phyloP scores from a whole-genome alignment of 53 echinoderm and acorn worm genomes.

The Holothuria leucospilota region DNA sequence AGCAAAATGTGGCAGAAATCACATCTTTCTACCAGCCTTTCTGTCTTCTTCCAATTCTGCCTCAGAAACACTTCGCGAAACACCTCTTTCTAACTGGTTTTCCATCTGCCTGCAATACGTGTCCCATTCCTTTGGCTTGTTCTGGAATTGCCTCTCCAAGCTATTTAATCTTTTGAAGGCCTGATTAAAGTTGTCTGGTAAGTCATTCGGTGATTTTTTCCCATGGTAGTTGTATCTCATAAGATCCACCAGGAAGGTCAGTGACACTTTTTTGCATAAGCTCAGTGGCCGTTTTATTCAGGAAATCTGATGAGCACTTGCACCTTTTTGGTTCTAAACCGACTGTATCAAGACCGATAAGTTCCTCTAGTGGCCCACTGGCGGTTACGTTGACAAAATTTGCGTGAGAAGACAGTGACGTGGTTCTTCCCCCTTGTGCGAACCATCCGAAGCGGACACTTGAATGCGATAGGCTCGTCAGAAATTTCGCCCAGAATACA shows the following conservation, averaged over 20 bases:
- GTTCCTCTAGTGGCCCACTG: slow-evolving; percentile 73
- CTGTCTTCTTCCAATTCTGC: slow-evolving; percentile 57
- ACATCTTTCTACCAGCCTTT: slow-evolving; percentile 39
- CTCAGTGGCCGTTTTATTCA: slow-evolving; percentile 54
- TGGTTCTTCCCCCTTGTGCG: too few species aligned
- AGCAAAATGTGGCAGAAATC: slow-evolving; percentile 79
- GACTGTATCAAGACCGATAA: slow-evolving; percentile 73
- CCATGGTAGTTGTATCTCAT: slow-evolving; percentile 76
- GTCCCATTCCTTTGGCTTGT: too few species aligned
- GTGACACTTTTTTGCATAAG: slow-evolving; percentile 71
- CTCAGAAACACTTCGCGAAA: slow-evolving; percentile 37
- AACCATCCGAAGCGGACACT: slow-evolving; percentile 71
- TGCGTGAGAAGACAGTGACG: slow-evolving; percentile 29
- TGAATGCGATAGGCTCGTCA: slow-evolving; percentile 70
- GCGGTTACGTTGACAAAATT: slow-evolving; percentile 79
- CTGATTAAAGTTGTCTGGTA: slow-evolving; percentile 43
- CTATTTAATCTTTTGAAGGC: slow-evolving; percentile 42
- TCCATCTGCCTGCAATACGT: too few species aligned
- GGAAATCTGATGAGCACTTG: slow-evolving; percentile 33
- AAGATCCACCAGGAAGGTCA: slow-evolving; percentile 69
- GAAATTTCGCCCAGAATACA: slow-evolving; percentile 60
- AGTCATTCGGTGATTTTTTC: slow-evolving; percentile 67
- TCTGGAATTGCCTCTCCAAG: slow-evolving; percentile 41
- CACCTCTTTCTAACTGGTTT: too few species aligned
- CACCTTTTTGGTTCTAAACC: slow-evolving; percentile 71